A percentile compares a stretch with the other conserved stretches of the same genome.
Evolutionary conservation across 2,888 invertebrate genomes (phyloP).

Genomic region (Hydrotaea diabolus): DNA sequence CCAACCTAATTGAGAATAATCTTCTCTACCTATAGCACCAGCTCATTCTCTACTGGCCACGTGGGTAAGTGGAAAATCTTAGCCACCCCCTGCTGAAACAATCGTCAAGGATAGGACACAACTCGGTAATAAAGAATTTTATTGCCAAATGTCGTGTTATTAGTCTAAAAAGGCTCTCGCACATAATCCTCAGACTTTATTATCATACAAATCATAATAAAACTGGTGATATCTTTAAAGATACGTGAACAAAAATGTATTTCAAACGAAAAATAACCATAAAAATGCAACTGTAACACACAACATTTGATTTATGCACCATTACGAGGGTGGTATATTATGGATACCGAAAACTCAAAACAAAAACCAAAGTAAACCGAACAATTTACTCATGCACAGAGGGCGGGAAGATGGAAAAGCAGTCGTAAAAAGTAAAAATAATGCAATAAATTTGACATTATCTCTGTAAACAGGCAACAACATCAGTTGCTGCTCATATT

Average conservation of each 20-base stretch:
- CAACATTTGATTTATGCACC: slow-evolving; percentile 45
- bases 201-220: slow-evolving; percentile 26
- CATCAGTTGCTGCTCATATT: slow-evolving; percentile 21
- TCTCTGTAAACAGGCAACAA: slow-evolving; percentile 51
- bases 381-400: neutral
- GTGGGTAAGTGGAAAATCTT: too few relatives aligned
- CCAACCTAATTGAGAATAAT: too few relatives aligned
- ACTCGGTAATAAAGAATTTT: slow-evolving; percentile 11
- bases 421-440: slow-evolving; percentile 45
- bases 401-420: neutral
- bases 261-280: slow-evolving; percentile 35
- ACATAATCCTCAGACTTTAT: slow-evolving; percentile 23
- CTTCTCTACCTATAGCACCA: too few relatives aligned
- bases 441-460: slow-evolving; percentile 69
- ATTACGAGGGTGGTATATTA: slow-evolving; percentile 16
- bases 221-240: slow-evolving; percentile 10
- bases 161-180: neutral
- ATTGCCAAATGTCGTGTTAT: slow-evolving; percentile 24
- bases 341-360: neutral
- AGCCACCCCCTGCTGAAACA: neutral
- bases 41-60: too few relatives aligned
- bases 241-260: neutral
- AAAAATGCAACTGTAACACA: slow-evolving; percentile 44
- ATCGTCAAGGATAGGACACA: neutral
- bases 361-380: slow-evolving; percentile 11